A percentile compares a stretch with the other conserved stretches of the same genome.
These are phyloP conservation scores for Chloromyia formosa DNA, from an alignment of 2,888 invertebrate genomes.

Conservation along the genomic window DNA sequence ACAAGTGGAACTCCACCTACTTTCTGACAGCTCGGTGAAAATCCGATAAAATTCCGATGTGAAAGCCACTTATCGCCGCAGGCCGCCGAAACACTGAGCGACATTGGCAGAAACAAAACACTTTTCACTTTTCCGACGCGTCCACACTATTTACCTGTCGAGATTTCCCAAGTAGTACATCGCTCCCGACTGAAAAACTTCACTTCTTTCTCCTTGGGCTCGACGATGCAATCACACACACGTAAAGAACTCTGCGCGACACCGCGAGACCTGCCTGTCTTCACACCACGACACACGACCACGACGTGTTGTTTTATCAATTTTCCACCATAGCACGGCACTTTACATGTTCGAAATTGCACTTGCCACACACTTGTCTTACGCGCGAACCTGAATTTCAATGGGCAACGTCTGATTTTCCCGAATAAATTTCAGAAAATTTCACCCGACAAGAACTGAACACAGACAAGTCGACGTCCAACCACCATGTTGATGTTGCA, in stretches of 20 bases:
- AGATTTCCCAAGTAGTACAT: slow-evolving; percentile 49
- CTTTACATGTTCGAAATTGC: slow-evolving; percentile 33
- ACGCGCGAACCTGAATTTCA: not conserved
- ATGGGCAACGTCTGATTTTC: slow-evolving; percentile 2
- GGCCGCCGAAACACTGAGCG: not conserved
- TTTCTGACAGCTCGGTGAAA: slow-evolving; percentile 48
- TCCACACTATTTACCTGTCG: slow-evolving; percentile 46
- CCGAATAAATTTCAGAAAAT: slow-evolving; percentile 29
- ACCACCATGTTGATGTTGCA: slow-evolving; percentile 49
- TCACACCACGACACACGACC: slow-evolving; percentile 23
- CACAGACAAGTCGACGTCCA: slow-evolving; percentile 41
- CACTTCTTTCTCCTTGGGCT: slow-evolving; percentile 30
- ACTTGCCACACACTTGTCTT: slow-evolving; percentile 16
- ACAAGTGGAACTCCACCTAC: slow-evolving; percentile 46
- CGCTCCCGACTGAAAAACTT: slow-evolving; percentile 41
- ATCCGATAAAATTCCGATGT: slow-evolving; percentile 36
- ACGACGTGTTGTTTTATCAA: slow-evolving; percentile 32
- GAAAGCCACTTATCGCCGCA: slow-evolving; percentile 1
- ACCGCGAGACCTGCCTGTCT: not conserved
- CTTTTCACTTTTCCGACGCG: slow-evolving; percentile 26
- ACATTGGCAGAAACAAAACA: not conserved
- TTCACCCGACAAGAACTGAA: slow-evolving; percentile 43
- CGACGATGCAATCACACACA: slow-evolving; percentile 40
- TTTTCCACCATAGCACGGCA: slow-evolving; percentile 24
- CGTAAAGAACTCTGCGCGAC: slow-evolving; percentile 21